Base-by-base conservation (phyloP, 2,888 invertebrate species). In the Dione vanillae region DNA sequence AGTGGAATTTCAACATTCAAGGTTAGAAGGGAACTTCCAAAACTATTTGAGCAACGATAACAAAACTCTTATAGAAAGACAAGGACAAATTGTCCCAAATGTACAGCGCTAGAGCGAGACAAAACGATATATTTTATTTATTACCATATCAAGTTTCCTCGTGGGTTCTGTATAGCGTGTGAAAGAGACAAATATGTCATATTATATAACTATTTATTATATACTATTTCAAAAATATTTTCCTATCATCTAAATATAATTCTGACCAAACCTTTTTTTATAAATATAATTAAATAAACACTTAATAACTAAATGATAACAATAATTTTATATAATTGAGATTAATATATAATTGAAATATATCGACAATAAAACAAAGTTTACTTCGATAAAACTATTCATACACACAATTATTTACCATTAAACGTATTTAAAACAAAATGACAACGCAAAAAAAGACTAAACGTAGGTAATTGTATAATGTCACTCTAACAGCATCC, bases 1-100 rank as follows among this genome's bases (percentile, higher is more conserved):
- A 82, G 79, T 80, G 84, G 83, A 86, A 87, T 87, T 85, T 82
- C 81, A 84, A 83, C 81, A 84, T 87, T 87, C 90, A 92, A 91
- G 90, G 90, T 90, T 87, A 89, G 81, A 85, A 82, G 85, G 75
- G 85, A 91, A 89, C 87, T 89, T 88, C 86, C 83, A 84, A 89
- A 85, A 88, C 87, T 90, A 91, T 91, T 91, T 91, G 87, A 86
- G 87, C 82, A 89, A 85, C 87, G 90, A 90, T 89, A 90, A 79
- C 79, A 84, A 80, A 81, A 82, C 80, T 85, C 80, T 82, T 82
- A 81, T 82, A 81, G 81, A 82, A 41, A 14, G 71, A 75, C 19
- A 56, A 67, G 49, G 73, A 76, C 56, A 47, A 19, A 45, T 27
- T 14, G 37, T 54, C 2, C 47, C 12, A 5, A 20, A 37, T 54